Conservation (phyloP, 2,113 vertebrate genomes). For the Fulica atra region DNA sequence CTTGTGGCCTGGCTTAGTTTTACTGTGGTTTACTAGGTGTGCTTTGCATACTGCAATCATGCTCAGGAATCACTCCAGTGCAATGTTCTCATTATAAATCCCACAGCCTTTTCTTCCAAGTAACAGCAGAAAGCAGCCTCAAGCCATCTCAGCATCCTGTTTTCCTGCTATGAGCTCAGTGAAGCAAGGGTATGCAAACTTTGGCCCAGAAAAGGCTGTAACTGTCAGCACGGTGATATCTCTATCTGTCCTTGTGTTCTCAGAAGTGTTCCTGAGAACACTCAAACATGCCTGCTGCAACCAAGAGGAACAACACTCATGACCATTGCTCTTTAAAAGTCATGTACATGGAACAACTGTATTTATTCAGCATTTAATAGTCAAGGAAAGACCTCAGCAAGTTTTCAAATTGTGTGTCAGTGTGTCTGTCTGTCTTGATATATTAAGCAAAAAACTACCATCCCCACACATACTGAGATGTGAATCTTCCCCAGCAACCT, state of each 20-base stretch:
- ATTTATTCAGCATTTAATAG: background rate
- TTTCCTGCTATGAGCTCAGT: background rate
- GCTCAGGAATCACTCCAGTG: background rate
- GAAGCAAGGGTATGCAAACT: background rate
- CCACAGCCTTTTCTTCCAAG: background rate
- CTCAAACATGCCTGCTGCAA: background rate
- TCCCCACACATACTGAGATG: rapidly evolving
- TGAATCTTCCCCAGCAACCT: background rate
- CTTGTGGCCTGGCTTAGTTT: background rate
- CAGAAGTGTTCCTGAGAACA: background rate
- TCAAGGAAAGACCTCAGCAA: background rate
- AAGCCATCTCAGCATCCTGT: background rate
- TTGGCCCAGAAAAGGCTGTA: background rate
- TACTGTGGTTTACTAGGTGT: background rate
- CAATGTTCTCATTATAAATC: background rate
- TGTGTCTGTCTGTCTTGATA: background rate
- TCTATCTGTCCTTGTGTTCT: background rate
- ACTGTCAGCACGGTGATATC: background rate
- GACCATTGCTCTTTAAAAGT: background rate
- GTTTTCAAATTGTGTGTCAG: background rate
- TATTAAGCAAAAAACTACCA: background rate
- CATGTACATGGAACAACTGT: background rate
- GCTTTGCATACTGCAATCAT: background rate
- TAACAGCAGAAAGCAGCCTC: background rate
- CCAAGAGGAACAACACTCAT: background rate